These are phyloP conservation scores for Microctonus aethiopoides DNA, from an alignment of 2,888 invertebrate species.

Conservation along the genomic window DNA sequence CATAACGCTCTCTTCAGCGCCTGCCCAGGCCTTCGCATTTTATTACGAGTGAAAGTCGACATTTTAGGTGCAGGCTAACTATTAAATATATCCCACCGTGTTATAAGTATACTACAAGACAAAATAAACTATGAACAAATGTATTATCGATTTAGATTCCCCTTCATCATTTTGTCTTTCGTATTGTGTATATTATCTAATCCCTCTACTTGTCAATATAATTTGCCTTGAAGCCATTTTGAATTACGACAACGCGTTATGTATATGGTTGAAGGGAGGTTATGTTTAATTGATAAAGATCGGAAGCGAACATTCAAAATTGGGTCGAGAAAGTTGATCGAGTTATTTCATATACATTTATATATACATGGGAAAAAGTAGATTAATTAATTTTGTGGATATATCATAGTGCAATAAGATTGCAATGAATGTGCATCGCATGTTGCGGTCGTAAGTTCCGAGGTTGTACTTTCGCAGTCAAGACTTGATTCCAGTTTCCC, in stretches of 20 bases:
- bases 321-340: neutral
- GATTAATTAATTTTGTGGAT: neutral
- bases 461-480: slow-evolving; percentile 41
- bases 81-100: slow-evolving; percentile 42
- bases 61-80: slow-evolving; percentile 53
- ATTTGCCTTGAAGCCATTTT: neutral
- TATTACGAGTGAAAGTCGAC: slow-evolving; percentile 62
- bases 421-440: slow-evolving; percentile 10
- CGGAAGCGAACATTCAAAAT: neutral
- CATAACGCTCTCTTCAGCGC: slow-evolving; percentile 13
- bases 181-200: neutral
- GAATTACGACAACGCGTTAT: neutral
- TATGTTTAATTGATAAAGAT: slow-evolving; percentile 1
- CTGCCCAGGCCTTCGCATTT: slow-evolving; percentile 57
- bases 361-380: neutral
- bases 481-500: slow-evolving; percentile 41
- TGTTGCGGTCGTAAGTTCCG: slow-evolving; percentile 35
- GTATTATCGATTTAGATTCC: slow-evolving; percentile 17
- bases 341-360: too few species aligned
- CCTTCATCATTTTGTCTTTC: neutral
- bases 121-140: slow-evolving; percentile 19
- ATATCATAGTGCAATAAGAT: neutral
- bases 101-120: slow-evolving; percentile 22
- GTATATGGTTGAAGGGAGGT: neutral
- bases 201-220: neutral